Conservation (phyloP, 2,797 vertebrate genomes). For the Amblyraja radiata region DNA sequence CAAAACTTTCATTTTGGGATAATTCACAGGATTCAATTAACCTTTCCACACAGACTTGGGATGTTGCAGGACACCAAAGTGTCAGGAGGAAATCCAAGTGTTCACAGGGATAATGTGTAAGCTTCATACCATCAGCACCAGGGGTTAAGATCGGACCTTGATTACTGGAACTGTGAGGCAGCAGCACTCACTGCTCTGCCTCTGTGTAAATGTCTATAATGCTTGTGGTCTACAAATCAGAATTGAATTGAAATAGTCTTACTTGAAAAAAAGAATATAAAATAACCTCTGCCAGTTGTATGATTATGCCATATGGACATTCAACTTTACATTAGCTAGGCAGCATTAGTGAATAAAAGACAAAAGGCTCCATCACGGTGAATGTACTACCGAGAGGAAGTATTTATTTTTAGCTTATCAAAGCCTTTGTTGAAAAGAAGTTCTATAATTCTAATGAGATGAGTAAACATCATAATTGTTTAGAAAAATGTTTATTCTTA, state of each 20-base stretch:
- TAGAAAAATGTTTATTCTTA: neutral
- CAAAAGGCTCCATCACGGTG: neutral
- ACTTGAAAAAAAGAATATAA: neutral
- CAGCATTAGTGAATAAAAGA: neutral
- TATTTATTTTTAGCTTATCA: neutral
- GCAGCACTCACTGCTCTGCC: no score
- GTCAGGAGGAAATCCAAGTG: no score
- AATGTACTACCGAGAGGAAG: neutral
- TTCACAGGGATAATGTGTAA: no score
- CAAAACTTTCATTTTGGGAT: no score
- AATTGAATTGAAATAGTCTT: neutral
- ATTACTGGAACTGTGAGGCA: no score
- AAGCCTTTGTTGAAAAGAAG: neutral
- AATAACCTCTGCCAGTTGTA: neutral
- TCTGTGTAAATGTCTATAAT: neutral
- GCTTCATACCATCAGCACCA: no score
- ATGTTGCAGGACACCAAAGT: no score
- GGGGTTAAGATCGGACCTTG: no score
- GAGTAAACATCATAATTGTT: neutral
- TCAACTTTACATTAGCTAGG: neutral
- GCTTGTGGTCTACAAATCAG: neutral
- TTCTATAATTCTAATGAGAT: neutral
- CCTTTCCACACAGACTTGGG: no score
- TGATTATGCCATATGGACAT: neutral
- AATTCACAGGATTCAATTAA: no score